These are phyloP conservation scores for Ceratina japonica DNA, from an alignment of 1,140 invertebrate species.

Conservation along the genomic window DNA sequence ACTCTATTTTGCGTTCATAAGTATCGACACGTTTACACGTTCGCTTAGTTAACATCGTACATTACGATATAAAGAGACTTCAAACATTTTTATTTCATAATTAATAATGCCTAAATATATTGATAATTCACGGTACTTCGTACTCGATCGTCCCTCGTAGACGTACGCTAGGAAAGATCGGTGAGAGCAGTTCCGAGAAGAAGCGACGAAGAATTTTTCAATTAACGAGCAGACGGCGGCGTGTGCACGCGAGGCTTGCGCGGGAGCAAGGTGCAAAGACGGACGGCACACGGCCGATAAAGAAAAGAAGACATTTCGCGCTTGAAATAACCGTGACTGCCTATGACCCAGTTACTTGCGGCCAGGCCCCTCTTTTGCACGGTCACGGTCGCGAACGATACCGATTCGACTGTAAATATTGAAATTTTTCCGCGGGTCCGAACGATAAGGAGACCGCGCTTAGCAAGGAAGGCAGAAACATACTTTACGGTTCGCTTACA, in stretches of 20 bases:
- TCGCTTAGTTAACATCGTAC: neutral
- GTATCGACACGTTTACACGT: neutral
- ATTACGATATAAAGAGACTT: neutral
- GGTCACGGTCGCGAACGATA: conserved; percentile 48
- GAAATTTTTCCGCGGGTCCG: neutral
- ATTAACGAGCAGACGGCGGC: neutral
- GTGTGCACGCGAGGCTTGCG: conserved; percentile 1
- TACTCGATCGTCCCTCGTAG: no score
- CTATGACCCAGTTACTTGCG: conserved; percentile 44
- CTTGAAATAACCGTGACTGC: conserved; percentile 49
- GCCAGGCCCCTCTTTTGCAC: conserved; percentile 33
- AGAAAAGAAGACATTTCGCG: conserved; percentile 20
- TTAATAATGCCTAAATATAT: neutral
- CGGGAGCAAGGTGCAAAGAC: conserved; percentile 13
- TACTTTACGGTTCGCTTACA: no score
- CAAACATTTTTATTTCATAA: neutral
- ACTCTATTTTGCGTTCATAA: neutral
- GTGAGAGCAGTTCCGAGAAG: neutral
- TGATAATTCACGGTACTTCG: neutral
- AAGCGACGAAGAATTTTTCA: conserved; percentile 3
- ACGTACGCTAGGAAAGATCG: no score
- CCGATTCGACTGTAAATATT: conserved; percentile 21
- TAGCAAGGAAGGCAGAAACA: no score
- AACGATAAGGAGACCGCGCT: no score
- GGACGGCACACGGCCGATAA: neutral